These are phyloP conservation scores for Phaethornis superciliosus DNA, from an alignment of 2,113 vertebrate species.

Conservation along the genomic window DNA sequence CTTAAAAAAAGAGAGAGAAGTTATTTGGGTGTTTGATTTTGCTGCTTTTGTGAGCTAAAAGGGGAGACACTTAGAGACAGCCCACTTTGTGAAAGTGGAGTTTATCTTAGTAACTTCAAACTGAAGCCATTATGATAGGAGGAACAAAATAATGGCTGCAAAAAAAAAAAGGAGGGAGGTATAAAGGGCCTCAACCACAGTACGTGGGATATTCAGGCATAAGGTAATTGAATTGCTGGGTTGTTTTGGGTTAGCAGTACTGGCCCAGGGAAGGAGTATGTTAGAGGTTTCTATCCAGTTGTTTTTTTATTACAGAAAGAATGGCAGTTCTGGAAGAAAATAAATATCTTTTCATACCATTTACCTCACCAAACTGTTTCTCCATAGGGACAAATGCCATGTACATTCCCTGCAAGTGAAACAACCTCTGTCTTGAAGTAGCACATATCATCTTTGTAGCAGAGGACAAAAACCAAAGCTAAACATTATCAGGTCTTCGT, in stretches of 20 bases:
- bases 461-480: not conserved
- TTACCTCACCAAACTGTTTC: too few species aligned
- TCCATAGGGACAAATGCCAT: accelerated
- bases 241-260: not conserved
- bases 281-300: not conserved
- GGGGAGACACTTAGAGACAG: not conserved
- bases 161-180: not conserved
- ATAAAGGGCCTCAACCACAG: not conserved
- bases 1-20: not conserved
- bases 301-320: not conserved
- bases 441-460: not conserved
- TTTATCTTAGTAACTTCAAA: not conserved
- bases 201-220: not conserved
- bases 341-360: not conserved
- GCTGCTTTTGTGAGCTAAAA: not conserved
- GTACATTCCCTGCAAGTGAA: not conserved
- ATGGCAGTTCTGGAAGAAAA: not conserved
- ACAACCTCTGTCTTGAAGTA: not conserved
- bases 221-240: not conserved
- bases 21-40: not conserved
- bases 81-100: not conserved
- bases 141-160: not conserved
- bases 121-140: not conserved
- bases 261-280: not conserved
- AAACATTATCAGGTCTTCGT: not conserved